phyloP scores from a whole-genome alignment of 2,113 vertebrate genomes.

The Trogon melanurus region DNA sequence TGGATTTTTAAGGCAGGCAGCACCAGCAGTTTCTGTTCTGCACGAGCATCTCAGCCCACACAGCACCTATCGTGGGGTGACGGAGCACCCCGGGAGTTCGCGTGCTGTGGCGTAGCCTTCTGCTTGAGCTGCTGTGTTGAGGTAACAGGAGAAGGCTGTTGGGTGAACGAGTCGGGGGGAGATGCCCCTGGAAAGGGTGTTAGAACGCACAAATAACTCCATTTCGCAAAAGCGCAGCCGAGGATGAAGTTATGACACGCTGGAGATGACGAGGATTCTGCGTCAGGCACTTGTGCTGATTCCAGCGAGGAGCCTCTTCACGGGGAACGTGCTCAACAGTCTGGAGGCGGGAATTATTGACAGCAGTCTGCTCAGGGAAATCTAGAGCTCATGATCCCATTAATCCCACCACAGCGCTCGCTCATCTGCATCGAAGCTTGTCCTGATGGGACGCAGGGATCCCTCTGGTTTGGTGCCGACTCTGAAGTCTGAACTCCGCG shows the following conservation, averaged over 20 bases:
- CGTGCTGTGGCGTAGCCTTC: fast-evolving
- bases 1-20: neutral
- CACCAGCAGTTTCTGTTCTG: neutral
- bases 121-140: neutral
- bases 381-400: neutral
- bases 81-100: neutral
- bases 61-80: fast-evolving
- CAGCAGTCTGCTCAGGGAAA: neutral
- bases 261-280: neutral
- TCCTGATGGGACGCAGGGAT: fast-evolving
- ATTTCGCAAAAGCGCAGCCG: neutral
- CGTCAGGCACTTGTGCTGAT: neutral
- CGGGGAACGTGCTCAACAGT: fast-evolving
- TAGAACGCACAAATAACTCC: neutral
- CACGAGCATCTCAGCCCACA: neutral
- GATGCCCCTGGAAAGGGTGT: neutral
- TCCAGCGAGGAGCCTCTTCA: fast-evolving
- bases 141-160: neutral
- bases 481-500: neutral
- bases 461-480: neutral
- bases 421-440: neutral
- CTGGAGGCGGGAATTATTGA: neutral
- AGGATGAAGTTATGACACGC: neutral
- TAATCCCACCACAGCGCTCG: neutral
- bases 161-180: fast-evolving